Conservation (phyloP, 2,113 vertebrate species). For the Tringa solitaria region DNA sequence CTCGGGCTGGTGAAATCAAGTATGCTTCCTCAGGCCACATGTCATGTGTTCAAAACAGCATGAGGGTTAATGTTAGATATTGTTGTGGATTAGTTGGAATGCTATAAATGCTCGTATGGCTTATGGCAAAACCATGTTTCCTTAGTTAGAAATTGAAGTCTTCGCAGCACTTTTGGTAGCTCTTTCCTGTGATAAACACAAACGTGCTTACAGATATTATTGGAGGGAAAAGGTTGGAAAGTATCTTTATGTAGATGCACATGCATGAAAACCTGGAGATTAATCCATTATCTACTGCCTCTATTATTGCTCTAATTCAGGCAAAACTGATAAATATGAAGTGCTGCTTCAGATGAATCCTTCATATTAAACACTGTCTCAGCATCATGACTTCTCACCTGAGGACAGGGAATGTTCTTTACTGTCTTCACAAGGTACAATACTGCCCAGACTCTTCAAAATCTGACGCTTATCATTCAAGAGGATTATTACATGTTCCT, state of each 20-base stretch:
- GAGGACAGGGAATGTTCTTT: not conserved
- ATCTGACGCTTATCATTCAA: not conserved
- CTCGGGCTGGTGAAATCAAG: not conserved
- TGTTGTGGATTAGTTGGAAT: not conserved
- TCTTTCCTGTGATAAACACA: not conserved
- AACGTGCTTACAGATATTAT: not conserved
- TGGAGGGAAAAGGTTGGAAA: not conserved
- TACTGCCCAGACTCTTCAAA: not conserved
- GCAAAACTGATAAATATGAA: not conserved
- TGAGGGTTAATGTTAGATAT: not conserved
- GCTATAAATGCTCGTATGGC: not conserved
- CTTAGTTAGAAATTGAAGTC: not conserved
- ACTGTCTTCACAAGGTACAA: not conserved
- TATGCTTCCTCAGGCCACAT: rapidly evolving
- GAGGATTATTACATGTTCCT: not conserved
- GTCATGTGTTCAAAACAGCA: not conserved
- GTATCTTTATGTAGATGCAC: not conserved
- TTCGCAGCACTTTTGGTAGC: not conserved
- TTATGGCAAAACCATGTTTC: not conserved
- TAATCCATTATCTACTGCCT: not conserved
- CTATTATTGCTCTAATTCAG: not conserved
- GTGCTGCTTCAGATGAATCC: not conserved
- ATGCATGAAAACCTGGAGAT: not conserved
- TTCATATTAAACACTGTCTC: not conserved
- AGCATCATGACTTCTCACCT: not conserved